Evolutionary conservation across 1,140 invertebrate genomes (phyloP).

Genomic region (Melanaphis sacchari): DNA sequence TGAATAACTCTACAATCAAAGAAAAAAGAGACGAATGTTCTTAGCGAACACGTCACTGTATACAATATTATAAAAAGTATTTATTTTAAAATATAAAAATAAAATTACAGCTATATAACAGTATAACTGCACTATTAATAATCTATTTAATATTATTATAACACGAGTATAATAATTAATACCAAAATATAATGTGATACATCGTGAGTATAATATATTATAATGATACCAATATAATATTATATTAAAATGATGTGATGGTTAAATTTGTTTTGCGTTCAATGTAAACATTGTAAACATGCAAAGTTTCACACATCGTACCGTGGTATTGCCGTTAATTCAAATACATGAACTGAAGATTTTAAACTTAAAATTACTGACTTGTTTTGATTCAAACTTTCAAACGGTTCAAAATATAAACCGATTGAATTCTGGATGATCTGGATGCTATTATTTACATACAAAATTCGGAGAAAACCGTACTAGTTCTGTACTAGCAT

Average conservation of each 20-base stretch:
- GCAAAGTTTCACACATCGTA: background rate
- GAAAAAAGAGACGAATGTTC: too few relatives aligned
- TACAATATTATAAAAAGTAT: background rate
- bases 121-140: background rate
- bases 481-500: background rate
- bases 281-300: slow-evolving; percentile 6
- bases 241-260: background rate
- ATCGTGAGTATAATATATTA: background rate
- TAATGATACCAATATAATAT: background rate
- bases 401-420: background rate
- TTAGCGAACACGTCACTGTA: background rate
- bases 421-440: background rate
- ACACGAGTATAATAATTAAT: background rate
- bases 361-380: slow-evolving; percentile 29
- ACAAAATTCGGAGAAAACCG: background rate
- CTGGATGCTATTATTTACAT: background rate
- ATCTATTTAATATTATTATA: background rate
- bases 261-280: background rate
- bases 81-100: background rate
- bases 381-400: slow-evolving; percentile 21
- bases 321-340: background rate
- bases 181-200: background rate
- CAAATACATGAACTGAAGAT: slow-evolving; percentile 2
- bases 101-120: background rate
- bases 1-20: too few relatives aligned